Evolutionary conservation across 2,888 invertebrate species (phyloP).

Genomic region (Nowickia ferox): DNA sequence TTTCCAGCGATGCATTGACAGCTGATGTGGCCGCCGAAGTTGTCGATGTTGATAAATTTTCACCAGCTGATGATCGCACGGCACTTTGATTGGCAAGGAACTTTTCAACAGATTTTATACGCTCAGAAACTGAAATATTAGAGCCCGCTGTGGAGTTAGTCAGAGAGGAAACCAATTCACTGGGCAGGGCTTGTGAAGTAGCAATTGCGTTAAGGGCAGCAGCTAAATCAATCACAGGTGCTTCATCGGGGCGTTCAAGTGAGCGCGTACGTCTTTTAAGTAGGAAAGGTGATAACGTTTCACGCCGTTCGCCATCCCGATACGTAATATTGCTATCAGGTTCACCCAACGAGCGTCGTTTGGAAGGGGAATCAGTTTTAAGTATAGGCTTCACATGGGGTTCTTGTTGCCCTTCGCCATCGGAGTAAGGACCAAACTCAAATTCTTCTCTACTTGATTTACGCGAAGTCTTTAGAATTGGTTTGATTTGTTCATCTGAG

Average conservation of each 20-base stretch:
- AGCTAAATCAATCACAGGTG: slow-evolving; percentile 82
- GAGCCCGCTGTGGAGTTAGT: slow-evolving; percentile 71
- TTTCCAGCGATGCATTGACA: slow-evolving; percentile 77
- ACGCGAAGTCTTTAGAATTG: slow-evolving; percentile 90
- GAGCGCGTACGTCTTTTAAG: slow-evolving; percentile 80
- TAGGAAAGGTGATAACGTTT: slow-evolving; percentile 65
- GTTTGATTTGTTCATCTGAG: slow-evolving; percentile 88
- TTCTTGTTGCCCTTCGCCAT: slow-evolving; percentile 67
- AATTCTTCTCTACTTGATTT: slow-evolving; percentile 87
- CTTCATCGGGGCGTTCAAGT: slow-evolving; percentile 85
- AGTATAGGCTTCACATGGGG: slow-evolving; percentile 78
- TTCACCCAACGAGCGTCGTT: slow-evolving; percentile 79
- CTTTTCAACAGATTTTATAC: slow-evolving; percentile 88
- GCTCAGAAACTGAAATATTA: slow-evolving; percentile 86
- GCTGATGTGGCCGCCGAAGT: slow-evolving; percentile 30
- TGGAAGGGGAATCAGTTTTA: slow-evolving; percentile 82
- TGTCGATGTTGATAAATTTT: slow-evolving; percentile 42
- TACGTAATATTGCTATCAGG: slow-evolving; percentile 46
- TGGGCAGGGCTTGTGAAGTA: slow-evolving; percentile 73
- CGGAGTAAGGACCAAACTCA: slow-evolving; percentile 73
- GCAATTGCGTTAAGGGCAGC: slow-evolving; percentile 80
- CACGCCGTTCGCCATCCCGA: slow-evolving; percentile 46
- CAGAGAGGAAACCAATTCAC: slow-evolving; percentile 73
- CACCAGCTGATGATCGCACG: slow-evolving; percentile 46
- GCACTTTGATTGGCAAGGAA: slow-evolving; percentile 79